Evolutionary conservation across 2,113 vertebrate species (phyloP), one percentile per base, ranked within the genome.

Genomic region (Kobus ellipsiprymnus): DNA sequence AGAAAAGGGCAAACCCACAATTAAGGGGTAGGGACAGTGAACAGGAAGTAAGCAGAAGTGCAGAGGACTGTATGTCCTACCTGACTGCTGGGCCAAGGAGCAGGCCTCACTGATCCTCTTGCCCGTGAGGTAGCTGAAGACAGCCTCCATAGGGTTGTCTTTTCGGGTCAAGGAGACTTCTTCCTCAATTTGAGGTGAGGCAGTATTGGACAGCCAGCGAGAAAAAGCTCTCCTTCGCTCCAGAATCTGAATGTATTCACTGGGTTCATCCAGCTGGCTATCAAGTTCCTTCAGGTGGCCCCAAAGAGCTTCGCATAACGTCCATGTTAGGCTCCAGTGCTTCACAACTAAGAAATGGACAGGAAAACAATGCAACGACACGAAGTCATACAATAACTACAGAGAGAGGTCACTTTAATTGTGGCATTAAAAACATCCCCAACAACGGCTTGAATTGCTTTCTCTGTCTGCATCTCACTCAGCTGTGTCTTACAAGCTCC

Each of bases 121-220:
- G 0, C 99, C 99, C 0, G 99, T 99, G 71, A 99, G 99, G 98
- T 99, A 99, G 98, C 99, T 99, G 98, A 99, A 99, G 46, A 99
- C 99, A 2, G 99, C 99, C 12, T 99, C 99, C 0, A 99, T 50
- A 4, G 99, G 99, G 15, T 57, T 97, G 7, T 97, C 96, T 3
- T 99, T 98, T 6, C 95, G 98, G 0, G 98, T 93, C 93, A 98
- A 12, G 0, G 99, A 98, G 50, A 99, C 99, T 55, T 99, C 99
- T 10, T 99, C 98, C 93, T 99, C 99, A 27, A 99, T 99, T 2
- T 98, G 98, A 0, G 44, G 77, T 0, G 99, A 97, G 0, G 99
- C 99, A 0, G 99, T 99, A 1, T 50, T 97, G 0, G 99, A 99
- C 1, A 99, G 98, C 99, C 99, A 99, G 59, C 97, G 98, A 0